Conservation (phyloP, 2,888 invertebrate genomes). For the Cistogaster globosa region DNA sequence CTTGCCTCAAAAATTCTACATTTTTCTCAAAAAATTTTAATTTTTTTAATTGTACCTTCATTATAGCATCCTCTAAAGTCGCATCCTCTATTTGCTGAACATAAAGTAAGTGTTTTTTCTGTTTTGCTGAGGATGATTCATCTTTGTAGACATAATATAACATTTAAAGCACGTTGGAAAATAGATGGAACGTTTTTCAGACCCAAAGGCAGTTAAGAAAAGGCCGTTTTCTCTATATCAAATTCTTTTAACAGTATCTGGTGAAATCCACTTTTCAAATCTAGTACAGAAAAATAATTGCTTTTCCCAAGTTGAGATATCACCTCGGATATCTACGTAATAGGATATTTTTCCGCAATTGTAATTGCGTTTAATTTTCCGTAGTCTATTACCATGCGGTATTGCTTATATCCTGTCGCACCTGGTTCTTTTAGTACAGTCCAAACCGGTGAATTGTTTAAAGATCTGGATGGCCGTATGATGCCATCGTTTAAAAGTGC, state of each 20-base stretch:
- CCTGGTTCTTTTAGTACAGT: conserved; percentile 50
- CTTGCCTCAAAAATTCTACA: neutral
- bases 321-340: conserved; percentile 60
- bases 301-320: conserved; percentile 53
- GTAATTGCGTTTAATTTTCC: conserved; percentile 48
- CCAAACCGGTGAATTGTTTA: conserved; percentile 57
- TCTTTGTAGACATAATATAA: too few relatives aligned
- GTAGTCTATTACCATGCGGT: conserved; percentile 48
- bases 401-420: conserved; percentile 19
- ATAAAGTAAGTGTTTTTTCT: neutral
- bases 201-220: too few relatives aligned
- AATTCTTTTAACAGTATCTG: too few relatives aligned
- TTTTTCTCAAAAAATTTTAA: too few relatives aligned
- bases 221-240: too few relatives aligned
- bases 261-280: conserved; percentile 53
- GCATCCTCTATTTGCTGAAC: too few relatives aligned
- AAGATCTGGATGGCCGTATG: conserved; percentile 49
- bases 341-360: conserved; percentile 52
- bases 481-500: conserved; percentile 9
- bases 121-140: conserved; percentile 4
- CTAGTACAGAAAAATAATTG: conserved; percentile 50
- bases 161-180: too few relatives aligned
- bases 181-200: too few relatives aligned
- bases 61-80: too few relatives aligned
- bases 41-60: too few relatives aligned